Conservation (phyloP, 2,113 vertebrate genomes). For the Theristicus caerulescens region DNA sequence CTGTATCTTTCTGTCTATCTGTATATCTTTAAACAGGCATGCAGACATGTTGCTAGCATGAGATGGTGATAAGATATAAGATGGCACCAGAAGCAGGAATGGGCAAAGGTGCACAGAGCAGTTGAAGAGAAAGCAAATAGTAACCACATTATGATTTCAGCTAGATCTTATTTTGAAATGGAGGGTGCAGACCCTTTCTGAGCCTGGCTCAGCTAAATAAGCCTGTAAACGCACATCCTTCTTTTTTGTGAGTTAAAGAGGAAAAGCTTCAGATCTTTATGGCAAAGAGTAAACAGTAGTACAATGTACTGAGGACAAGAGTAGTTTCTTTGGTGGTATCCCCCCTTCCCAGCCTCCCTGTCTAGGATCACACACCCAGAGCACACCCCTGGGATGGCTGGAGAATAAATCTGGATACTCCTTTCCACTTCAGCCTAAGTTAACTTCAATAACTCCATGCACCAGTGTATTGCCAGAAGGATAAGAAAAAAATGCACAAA, state of each 20-base stretch:
- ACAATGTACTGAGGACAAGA: neutral
- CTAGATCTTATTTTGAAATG: neutral
- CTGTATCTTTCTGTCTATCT: neutral
- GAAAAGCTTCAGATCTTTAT: neutral
- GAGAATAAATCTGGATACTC: neutral
- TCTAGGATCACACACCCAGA: neutral
- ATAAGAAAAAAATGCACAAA: neutral
- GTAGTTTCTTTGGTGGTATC: neutral
- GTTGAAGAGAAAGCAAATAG: neutral
- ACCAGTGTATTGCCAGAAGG: neutral
- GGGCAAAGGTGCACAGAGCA: neutral
- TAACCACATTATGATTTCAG: neutral
- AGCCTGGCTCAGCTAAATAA: neutral
- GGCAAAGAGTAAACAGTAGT: neutral
- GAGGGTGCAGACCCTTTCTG: neutral
- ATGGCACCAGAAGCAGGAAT: neutral
- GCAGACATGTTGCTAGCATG: rapidly evolving
- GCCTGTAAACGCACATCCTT: neutral
- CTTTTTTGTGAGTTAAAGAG: neutral
- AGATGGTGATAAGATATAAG: neutral
- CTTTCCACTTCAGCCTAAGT: neutral
- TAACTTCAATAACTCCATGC: conserved; percentile 1
- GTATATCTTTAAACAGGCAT: neutral
- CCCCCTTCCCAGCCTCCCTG: neutral
- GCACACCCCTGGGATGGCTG: neutral